Evolutionary conservation across 2,888 invertebrate genomes (phyloP).

Genomic region (Actias luna): DNA sequence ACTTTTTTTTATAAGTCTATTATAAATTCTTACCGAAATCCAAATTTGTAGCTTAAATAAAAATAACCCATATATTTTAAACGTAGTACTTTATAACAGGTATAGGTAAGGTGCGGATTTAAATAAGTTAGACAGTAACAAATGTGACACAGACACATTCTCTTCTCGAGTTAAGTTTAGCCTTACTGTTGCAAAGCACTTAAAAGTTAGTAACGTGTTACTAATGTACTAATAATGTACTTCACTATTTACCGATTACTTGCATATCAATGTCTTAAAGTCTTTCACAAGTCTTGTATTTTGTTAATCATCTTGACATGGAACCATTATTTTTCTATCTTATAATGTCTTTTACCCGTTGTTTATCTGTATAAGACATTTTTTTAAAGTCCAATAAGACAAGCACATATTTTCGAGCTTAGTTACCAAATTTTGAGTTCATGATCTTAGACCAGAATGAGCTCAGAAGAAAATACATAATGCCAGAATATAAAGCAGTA

Average conservation of each 20-base stretch:
- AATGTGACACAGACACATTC: slow-evolving; percentile 7
- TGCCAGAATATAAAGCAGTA: too few species aligned
- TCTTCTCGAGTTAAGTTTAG: slow-evolving; percentile 2
- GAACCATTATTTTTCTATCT: too few species aligned
- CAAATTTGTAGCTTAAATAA: background rate
- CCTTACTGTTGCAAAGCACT: slow-evolving; percentile 3
- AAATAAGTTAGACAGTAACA: slow-evolving; percentile 5
- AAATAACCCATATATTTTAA: background rate
- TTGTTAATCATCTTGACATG: background rate
- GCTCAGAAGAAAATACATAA: too few species aligned
- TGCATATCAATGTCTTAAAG: background rate
- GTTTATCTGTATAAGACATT: too few species aligned
- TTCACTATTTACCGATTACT: background rate
- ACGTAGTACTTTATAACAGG: background rate
- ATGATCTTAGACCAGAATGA: too few species aligned
- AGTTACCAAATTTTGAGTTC: too few species aligned
- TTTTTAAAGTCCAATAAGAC: too few species aligned
- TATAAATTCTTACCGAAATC: too few species aligned
- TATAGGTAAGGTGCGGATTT: background rate
- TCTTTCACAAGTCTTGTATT: background rate
- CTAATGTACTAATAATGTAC: background rate
- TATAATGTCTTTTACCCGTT: too few species aligned
- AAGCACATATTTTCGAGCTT: too few species aligned
- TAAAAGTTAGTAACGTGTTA: slow-evolving; percentile 4
- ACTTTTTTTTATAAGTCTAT: too few species aligned